phyloP scores from a whole-genome alignment of 2,113 vertebrate genomes.

The Clarias magur region DNA sequence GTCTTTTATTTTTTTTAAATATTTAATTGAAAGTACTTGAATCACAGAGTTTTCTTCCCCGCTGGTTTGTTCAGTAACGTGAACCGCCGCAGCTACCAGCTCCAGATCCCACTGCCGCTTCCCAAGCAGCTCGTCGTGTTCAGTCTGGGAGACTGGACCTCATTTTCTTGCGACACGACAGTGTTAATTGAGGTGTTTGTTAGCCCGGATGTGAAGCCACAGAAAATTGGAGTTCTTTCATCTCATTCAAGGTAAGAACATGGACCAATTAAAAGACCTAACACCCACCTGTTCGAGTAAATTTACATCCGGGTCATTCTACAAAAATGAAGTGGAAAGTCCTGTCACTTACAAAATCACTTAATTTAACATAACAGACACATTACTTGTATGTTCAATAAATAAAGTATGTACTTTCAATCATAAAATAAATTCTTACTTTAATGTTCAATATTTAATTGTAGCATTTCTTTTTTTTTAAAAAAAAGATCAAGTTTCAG shows the following conservation, averaged over 20 bases:
- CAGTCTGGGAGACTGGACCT: constrained; percentile 81
- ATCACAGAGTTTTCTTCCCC: neutral
- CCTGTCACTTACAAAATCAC: no score
- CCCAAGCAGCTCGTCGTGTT: constrained; percentile 82
- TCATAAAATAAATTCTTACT: no score
- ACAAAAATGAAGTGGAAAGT: no score
- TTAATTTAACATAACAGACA: no score
- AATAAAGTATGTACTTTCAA: no score
- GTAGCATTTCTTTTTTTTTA: no score
- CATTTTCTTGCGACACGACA: constrained; percentile 61
- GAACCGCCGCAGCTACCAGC: constrained; percentile 74
- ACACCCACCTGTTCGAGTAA: neutral
- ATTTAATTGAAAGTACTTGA: neutral
- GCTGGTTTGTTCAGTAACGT: constrained; percentile 67
- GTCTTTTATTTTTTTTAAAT: neutral
- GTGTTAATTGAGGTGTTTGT: constrained; percentile 74
- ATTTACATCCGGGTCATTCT: no score
- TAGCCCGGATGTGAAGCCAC: constrained; percentile 60
- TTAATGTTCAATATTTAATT: no score
- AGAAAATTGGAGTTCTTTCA: constrained; percentile 77
- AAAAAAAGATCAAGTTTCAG: no score
- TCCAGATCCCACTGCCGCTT: constrained; percentile 78
- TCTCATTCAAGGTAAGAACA: constrained; percentile 67
- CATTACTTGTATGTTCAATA: no score
- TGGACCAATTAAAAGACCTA: neutral